These are phyloP conservation scores for Lasioglossum calceatum DNA, from an alignment of 2,888 invertebrate species.

Conservation along the genomic window DNA sequence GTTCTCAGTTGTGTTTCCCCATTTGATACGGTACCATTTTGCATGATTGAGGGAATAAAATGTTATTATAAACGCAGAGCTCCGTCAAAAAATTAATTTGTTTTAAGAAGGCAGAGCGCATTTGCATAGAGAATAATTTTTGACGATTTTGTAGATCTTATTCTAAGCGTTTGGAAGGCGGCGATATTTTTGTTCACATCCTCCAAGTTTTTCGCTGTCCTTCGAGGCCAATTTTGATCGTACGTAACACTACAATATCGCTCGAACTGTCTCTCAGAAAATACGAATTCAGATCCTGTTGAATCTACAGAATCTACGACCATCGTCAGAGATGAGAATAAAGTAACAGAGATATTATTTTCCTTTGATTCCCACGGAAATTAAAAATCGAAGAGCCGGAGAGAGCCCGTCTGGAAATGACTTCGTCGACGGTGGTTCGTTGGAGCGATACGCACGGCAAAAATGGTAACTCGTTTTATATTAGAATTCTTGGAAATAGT, in stretches of 20 bases:
- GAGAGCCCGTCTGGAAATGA: background rate
- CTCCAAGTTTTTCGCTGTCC: background rate
- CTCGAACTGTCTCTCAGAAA: background rate
- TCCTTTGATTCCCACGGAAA: background rate
- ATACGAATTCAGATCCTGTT: background rate
- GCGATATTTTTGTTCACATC: background rate
- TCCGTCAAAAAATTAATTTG: background rate
- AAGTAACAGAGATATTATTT: background rate
- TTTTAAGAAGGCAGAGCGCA: too few relatives aligned
- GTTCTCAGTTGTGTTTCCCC: too few relatives aligned
- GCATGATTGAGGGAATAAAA: too few relatives aligned
- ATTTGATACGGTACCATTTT: too few relatives aligned
- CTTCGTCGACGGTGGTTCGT: background rate
- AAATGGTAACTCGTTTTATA: conserved; percentile 1
- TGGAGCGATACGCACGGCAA: background rate
- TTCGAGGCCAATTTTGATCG: too few relatives aligned
- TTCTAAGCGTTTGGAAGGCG: background rate
- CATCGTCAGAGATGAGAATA: background rate
- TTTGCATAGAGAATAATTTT: too few relatives aligned
- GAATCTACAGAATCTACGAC: too few relatives aligned
- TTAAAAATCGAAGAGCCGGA: background rate
- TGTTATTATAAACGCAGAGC: too few relatives aligned
- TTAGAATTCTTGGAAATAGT: conserved; percentile 1
- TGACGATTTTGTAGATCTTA: too few relatives aligned
- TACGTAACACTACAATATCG: background rate